These are phyloP conservation scores for Rhagonycha lutea DNA, from an alignment of 2,888 invertebrate genomes.

Conservation along the genomic window DNA sequence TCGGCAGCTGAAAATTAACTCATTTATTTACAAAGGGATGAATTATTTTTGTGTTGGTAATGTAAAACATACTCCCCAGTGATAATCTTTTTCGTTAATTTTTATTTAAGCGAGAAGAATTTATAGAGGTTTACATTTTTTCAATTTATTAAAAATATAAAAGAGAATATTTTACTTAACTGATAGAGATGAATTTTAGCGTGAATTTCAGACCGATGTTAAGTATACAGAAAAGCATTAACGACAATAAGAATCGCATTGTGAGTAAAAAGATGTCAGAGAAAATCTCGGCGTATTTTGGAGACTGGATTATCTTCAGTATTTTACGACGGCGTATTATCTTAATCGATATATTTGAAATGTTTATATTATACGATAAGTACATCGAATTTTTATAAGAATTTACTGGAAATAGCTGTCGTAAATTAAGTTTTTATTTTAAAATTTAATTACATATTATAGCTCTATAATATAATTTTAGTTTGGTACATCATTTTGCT, in stretches of 20 bases:
- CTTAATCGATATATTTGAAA: not conserved
- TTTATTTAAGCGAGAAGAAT: not conserved
- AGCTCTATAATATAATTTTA: not conserved
- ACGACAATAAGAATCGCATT: not conserved
- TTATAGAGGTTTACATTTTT: not conserved
- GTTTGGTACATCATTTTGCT: not conserved
- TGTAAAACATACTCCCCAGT: not conserved
- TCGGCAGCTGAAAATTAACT: slow-evolving; percentile 3
- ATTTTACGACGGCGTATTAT: not conserved
- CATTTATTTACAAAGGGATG: not conserved
- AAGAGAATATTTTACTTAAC: not conserved
- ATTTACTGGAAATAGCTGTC: not conserved
- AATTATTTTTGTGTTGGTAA: not conserved
- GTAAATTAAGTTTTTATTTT: not conserved
- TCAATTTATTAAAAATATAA: not conserved
- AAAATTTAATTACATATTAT: not conserved
- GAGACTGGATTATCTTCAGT: not conserved
- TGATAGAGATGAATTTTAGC: not conserved
- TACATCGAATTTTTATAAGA: not conserved
- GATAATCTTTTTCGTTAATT: not conserved
- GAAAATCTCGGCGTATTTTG: not conserved
- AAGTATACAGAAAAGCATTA: not conserved
- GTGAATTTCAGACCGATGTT: not conserved
- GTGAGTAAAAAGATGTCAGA: not conserved
- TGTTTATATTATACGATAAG: not conserved